Percentiles rank a stretch among this genome's conserved stretches.
These are phyloP conservation scores for Ctenopoma multispine DNA, from an alignment of 2,797 vertebrate genomes.

Conservation along the genomic window DNA sequence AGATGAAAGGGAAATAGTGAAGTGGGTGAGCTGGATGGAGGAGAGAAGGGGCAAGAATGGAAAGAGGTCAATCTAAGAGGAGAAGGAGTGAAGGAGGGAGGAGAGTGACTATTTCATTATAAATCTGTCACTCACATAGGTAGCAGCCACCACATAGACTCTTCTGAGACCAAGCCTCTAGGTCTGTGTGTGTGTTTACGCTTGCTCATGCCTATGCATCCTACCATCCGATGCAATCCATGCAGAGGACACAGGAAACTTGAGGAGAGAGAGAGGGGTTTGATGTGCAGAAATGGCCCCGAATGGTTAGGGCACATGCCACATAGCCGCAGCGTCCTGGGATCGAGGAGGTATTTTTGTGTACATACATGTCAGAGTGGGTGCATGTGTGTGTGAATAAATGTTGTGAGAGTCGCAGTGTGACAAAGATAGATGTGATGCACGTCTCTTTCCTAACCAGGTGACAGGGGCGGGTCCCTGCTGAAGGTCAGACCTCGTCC, in stretches of 20 bases:
- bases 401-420: slow-evolving; percentile 34
- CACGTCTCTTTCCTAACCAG: slow-evolving; percentile 64
- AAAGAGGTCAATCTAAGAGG: slow-evolving; percentile 68
- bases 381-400: slow-evolving; percentile 33
- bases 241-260: no score
- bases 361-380: not conserved
- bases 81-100: slow-evolving; percentile 40
- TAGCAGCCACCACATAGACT: slow-evolving; percentile 62
- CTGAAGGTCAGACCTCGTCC: slow-evolving; percentile 79
- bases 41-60: slow-evolving; percentile 35
- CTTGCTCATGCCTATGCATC: slow-evolving; percentile 40
- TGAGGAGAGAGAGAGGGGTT: no score
- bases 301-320: no score
- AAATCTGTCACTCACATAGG: slow-evolving; percentile 73
- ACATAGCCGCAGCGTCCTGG: no score
- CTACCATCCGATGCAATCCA: slow-evolving; percentile 27
- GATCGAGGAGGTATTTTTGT: slow-evolving; percentile 19
- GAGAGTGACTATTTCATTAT: slow-evolving; percentile 76
- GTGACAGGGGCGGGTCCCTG: slow-evolving; percentile 65
- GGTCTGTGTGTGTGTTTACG: slow-evolving; percentile 19
- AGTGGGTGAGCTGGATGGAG: slow-evolving; percentile 29
- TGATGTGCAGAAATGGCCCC: no score
- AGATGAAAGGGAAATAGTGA: slow-evolving; percentile 56
- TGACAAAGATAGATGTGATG: slow-evolving; percentile 79
- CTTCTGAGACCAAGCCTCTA: slow-evolving; percentile 59